Evolutionary conservation across 2,888 invertebrate species (phyloP).

Genomic region (Encarsia formosa): DNA sequence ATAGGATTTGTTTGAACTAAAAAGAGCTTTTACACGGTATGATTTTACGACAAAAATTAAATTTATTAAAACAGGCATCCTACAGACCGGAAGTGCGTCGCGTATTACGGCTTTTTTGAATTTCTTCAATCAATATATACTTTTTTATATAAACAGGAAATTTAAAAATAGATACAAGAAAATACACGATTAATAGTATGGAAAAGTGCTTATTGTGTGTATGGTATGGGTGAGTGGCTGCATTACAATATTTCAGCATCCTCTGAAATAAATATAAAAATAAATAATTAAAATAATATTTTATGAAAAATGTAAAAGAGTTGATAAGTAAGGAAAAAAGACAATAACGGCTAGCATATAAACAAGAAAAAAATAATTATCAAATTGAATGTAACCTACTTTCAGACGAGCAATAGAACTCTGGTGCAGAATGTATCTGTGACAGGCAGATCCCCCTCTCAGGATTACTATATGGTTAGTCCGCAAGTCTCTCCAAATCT

Average conservation of each 20-base stretch:
- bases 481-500: conserved; percentile 49
- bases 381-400: conserved; percentile 52
- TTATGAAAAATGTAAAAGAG: conserved; percentile 1
- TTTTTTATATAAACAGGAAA: not conserved
- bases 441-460: conserved; percentile 53
- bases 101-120: not conserved
- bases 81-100: conserved; percentile 29
- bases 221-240: not conserved
- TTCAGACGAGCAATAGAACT: conserved; percentile 54
- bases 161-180: not conserved
- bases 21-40: too few relatives aligned
- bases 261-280: too few relatives aligned
- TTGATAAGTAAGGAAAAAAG: conserved; percentile 30
- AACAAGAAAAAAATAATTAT: too few relatives aligned
- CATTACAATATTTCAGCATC: too few relatives aligned
- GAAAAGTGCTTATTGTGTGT: not conserved
- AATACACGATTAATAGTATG: not conserved
- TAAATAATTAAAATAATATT: too few relatives aligned
- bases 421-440: conserved; percentile 54
- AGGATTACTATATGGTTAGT: conserved; percentile 54
- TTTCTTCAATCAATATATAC: too few relatives aligned
- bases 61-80: too few relatives aligned
- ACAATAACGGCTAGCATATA: conserved; percentile 35
- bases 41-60: too few relatives aligned
- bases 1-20: too few relatives aligned